Evolutionary conservation across 2,888 invertebrate genomes (phyloP).

Genomic region (Leucoptera coffeella): DNA sequence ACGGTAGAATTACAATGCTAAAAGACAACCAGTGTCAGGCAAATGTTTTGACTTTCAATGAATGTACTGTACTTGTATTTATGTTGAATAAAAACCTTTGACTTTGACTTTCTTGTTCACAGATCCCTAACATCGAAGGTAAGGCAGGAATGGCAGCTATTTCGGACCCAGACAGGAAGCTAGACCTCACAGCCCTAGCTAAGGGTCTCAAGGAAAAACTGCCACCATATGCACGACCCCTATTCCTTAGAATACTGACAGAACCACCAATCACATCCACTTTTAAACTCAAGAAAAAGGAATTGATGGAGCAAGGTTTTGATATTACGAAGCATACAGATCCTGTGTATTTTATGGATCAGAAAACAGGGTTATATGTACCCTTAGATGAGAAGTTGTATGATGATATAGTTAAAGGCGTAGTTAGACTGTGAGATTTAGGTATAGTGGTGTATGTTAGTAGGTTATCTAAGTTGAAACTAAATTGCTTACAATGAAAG

Average conservation of each 20-base stretch:
- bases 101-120: too few species aligned
- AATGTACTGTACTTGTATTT: too few species aligned
- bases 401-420: conserved; percentile 39
- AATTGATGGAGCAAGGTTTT: conserved; percentile 76
- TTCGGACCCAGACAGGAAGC: conserved; percentile 61
- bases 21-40: too few species aligned
- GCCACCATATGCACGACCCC: conserved; percentile 78
- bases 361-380: conserved; percentile 33
- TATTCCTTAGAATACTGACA: conserved; percentile 75
- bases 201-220: conserved; percentile 48
- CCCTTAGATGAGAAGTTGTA: conserved; percentile 36
- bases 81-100: too few species aligned
- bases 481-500: too few species aligned
- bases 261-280: conserved; percentile 79
- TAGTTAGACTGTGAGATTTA: conserved; percentile 50
- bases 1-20: too few species aligned
- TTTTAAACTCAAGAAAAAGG: conserved; percentile 89
- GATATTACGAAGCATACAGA: conserved; percentile 59
- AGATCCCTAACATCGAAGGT: conserved; percentile 77
- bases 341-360: conserved; percentile 60
- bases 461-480: too few species aligned
- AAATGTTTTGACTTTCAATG: too few species aligned
- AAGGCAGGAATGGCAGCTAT: conserved; percentile 93
- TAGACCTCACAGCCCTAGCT: conserved; percentile 51
- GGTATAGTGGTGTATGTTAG: too few species aligned